phyloP scores from a whole-genome alignment of 1,140 invertebrate genomes.

The Aplysia californica region DNA sequence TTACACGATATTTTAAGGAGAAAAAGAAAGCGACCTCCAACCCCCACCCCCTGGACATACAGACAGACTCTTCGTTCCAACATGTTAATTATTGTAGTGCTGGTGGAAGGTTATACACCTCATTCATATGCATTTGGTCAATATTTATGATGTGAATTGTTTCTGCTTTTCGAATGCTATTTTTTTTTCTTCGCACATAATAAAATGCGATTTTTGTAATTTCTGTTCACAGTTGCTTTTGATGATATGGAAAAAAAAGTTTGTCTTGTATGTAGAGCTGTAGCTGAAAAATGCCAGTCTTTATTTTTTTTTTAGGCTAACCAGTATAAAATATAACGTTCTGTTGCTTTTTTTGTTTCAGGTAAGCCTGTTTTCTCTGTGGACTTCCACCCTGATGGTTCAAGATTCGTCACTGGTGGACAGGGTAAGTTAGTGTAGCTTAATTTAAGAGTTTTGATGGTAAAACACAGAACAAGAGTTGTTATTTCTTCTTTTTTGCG shows the following conservation, averaged over 20 bases:
- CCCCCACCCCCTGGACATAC: too few relatives aligned
- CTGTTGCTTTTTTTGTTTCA: conserved; percentile 69
- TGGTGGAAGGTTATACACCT: too few relatives aligned
- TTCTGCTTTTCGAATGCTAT: too few relatives aligned
- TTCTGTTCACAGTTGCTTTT: background rate
- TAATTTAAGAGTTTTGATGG: background rate
- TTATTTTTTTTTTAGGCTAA: background rate
- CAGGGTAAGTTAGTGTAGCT: conserved; percentile 75
- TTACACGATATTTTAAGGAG: too few relatives aligned
- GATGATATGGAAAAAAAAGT: too few relatives aligned
- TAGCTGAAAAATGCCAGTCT: background rate
- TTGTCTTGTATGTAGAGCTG: conserved; percentile 1
- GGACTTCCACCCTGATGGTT: conserved; percentile 95
- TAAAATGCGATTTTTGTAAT: background rate
- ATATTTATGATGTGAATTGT: too few relatives aligned
- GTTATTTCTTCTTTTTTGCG: background rate
- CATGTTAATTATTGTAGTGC: too few relatives aligned
- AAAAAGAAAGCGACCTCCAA: too few relatives aligned
- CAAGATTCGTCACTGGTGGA: conserved; percentile 81
- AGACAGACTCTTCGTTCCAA: too few relatives aligned
- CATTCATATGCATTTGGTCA: too few relatives aligned
- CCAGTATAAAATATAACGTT: background rate
- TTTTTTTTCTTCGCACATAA: background rate
- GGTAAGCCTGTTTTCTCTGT: conserved; percentile 96
- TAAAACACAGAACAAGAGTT: background rate